Percentiles rank a stretch among this genome's conserved stretches.
phyloP scores from a whole-genome alignment of 2,888 invertebrate genomes.

The Tenodera sinensis region DNA sequence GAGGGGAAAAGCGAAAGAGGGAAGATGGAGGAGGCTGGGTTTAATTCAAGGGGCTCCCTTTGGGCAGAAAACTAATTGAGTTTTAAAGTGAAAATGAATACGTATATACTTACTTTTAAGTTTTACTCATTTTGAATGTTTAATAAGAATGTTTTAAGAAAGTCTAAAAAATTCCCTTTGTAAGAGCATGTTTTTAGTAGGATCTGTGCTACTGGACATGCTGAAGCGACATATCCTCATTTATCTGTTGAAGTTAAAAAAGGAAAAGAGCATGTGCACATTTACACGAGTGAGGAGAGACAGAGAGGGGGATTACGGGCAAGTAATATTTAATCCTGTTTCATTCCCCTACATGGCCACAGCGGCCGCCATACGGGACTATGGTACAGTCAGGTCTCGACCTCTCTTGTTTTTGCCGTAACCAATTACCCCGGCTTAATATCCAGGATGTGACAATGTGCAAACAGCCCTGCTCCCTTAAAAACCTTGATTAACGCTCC shows the following conservation, averaged over 20 bases:
- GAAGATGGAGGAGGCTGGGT: too few species aligned
- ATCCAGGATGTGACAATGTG: background rate
- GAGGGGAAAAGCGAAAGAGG: too few species aligned
- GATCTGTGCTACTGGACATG: background rate
- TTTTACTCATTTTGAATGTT: too few species aligned
- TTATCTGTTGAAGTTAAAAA: background rate
- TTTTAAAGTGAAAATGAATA: too few species aligned
- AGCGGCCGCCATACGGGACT: background rate
- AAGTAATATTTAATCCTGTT: slow-evolving; percentile 4
- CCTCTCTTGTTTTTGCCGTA: background rate
- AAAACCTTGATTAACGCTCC: background rate
- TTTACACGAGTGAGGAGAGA: background rate
- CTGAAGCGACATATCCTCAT: background rate
- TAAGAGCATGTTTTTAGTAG: too few species aligned
- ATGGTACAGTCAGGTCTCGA: background rate
- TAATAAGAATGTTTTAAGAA: too few species aligned
- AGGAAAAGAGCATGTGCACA: background rate
- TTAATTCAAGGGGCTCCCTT: too few species aligned
- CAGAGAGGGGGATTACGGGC: background rate
- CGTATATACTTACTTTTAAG: too few species aligned
- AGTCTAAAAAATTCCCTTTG: too few species aligned
- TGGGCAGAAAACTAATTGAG: too few species aligned
- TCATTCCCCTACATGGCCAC: background rate
- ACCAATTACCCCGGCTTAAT: background rate
- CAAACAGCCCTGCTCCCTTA: background rate